Conservation (phyloP, 2,113 vertebrate genomes). For the Varanus komodoensis region DNA sequence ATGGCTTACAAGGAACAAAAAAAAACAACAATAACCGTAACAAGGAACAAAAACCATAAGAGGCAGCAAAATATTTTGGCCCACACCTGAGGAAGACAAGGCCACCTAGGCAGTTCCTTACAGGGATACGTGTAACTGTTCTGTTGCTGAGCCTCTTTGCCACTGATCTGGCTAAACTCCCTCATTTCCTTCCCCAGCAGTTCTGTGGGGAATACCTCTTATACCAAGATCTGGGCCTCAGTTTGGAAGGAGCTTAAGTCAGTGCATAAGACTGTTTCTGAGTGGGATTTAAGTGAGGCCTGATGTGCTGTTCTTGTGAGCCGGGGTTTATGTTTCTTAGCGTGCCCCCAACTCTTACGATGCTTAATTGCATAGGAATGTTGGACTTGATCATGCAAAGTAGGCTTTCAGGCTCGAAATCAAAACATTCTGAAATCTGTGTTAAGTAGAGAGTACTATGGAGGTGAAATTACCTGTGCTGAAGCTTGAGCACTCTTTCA, state of each 20-base stretch:
- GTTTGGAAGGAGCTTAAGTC: constrained; percentile 1
- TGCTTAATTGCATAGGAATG: constrained; percentile 42
- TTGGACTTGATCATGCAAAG: constrained; percentile 20
- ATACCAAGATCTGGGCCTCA: background rate
- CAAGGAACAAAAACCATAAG: too few relatives aligned
- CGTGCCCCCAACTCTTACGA: constrained; percentile 16
- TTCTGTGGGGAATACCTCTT: background rate
- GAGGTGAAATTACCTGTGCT: constrained; percentile 1
- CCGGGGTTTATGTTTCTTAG: constrained; percentile 2
- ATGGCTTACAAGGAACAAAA: too few relatives aligned
- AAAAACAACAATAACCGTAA: too few relatives aligned
- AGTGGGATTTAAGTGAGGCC: constrained; percentile 7
- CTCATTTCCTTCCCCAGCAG: background rate
- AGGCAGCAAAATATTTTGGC: too few relatives aligned
- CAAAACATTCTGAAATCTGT: constrained; percentile 49
- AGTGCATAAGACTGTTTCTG: constrained; percentile 1
- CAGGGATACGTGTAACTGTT: background rate
- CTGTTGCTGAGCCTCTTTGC: background rate
- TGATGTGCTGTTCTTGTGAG: background rate
- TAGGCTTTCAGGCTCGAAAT: constrained; percentile 3
- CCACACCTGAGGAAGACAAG: background rate
- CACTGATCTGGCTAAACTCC: background rate
- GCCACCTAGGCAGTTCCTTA: background rate
- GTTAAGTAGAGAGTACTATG: constrained; percentile 22
- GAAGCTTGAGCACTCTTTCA: constrained; percentile 44